Evolutionary conservation across 2,888 invertebrate species (phyloP).

Genomic region (Cephus rjabovi): DNA sequence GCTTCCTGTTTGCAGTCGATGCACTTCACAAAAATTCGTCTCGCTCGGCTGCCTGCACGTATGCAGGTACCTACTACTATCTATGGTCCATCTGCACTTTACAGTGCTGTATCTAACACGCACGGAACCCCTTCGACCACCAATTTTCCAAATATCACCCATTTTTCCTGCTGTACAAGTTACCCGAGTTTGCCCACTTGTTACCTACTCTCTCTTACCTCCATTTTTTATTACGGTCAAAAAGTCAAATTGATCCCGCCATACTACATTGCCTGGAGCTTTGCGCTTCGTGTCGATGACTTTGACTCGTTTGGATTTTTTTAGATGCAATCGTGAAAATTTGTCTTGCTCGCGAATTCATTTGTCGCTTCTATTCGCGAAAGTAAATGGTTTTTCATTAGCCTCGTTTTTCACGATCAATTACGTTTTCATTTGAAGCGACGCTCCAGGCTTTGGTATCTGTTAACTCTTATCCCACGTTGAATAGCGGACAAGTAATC

Average conservation of each 20-base stretch:
- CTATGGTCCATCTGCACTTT: background rate
- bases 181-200: background rate
- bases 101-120: background rate
- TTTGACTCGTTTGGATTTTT: background rate
- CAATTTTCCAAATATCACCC: background rate
- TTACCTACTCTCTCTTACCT: too few species aligned
- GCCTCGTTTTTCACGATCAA: constrained; percentile 33
- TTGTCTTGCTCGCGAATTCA: background rate
- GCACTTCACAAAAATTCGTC: background rate
- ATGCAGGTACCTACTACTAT: background rate
- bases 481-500: background rate
- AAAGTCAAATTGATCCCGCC: background rate
- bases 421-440: constrained; percentile 36
- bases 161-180: background rate
- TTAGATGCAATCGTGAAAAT: background rate
- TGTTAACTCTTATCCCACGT: background rate
- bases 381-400: constrained; percentile 22
- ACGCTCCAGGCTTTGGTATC: background rate
- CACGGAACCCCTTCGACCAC: background rate
- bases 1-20: background rate
- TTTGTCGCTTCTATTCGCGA: constrained; percentile 9
- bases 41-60: constrained; percentile 1
- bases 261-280: background rate
- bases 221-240: background rate
- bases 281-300: background rate